phyloP scores from a whole-genome alignment of 1,140 invertebrate genomes.

The Drosophila fuyamai region DNA sequence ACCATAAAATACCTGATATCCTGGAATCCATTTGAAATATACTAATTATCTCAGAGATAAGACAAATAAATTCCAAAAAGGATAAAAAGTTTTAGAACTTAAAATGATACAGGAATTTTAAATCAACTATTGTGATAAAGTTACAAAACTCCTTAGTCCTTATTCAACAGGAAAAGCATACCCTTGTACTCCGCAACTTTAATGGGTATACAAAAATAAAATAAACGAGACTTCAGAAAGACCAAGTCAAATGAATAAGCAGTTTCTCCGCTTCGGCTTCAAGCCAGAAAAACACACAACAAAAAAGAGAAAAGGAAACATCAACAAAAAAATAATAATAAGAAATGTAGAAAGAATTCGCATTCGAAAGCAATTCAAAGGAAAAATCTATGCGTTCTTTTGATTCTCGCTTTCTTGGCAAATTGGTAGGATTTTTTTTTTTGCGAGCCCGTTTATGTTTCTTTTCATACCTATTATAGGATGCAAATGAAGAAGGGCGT shows the following conservation, averaged over 20 bases:
- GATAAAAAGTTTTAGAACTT: background rate
- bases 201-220: conserved; percentile 6
- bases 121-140: no score
- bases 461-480: conserved; percentile 16
- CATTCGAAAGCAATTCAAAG: conserved; percentile 62
- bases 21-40: background rate
- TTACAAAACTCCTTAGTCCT: background rate
- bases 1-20: background rate
- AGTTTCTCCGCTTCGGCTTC: conserved; percentile 37
- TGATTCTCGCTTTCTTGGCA: conserved; percentile 48
- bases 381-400: conserved; percentile 39
- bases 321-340: conserved; percentile 31
- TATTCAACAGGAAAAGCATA: no score
- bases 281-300: conserved; percentile 6
- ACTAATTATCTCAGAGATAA: background rate
- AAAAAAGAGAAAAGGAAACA: conserved; percentile 26
- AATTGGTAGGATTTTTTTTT: conserved; percentile 27
- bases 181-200: background rate
- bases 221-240: conserved; percentile 16
- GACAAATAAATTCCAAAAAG: background rate
- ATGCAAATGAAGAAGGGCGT: background rate
- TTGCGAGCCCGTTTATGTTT: conserved; percentile 17
- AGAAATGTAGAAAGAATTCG: conserved; percentile 40
- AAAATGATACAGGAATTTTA: no score
- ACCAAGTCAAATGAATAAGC: conserved; percentile 57